Evolutionary conservation across 2,797 vertebrate species (phyloP).

Genomic region (Centropyge bicolor): DNA sequence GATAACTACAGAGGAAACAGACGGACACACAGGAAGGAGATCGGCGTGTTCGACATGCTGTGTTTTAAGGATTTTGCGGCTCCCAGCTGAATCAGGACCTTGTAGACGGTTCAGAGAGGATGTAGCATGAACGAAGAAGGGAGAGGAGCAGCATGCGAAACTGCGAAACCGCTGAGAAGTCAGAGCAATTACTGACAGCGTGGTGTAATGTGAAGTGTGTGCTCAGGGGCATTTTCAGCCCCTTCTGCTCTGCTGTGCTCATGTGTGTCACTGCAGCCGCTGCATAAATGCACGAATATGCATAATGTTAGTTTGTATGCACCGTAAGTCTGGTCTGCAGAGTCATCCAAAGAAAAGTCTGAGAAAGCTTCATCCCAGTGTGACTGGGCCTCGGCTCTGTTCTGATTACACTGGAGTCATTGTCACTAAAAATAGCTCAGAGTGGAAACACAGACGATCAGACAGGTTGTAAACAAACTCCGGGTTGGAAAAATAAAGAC

Average conservation of each 20-base stretch:
- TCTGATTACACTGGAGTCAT: too few species aligned
- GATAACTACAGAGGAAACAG: not conserved
- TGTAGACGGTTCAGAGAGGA: not conserved
- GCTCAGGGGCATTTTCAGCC: not conserved
- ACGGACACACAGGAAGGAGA: not conserved
- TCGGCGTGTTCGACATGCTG: not conserved
- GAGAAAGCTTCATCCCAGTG: too few species aligned
- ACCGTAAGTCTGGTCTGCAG: too few species aligned
- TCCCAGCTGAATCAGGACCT: not conserved
- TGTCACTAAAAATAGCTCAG: too few species aligned
- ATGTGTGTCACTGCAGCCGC: not conserved
- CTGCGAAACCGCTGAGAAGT: conserved; percentile 4
- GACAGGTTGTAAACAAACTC: too few species aligned
- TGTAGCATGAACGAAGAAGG: not conserved
- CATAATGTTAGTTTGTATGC: not conserved
- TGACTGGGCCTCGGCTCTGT: too few species aligned
- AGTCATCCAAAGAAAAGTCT: too few species aligned
- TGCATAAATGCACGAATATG: not conserved
- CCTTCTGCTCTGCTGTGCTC: not conserved
- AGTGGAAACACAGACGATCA: too few species aligned
- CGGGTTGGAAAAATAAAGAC: too few species aligned
- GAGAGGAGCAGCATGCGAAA: too few species aligned
- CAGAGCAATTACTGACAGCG: not conserved
- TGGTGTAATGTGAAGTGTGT: not conserved
- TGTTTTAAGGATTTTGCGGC: not conserved